Conservation (phyloP, 2,888 invertebrate genomes). For the Ernsta delagoae region DNA sequence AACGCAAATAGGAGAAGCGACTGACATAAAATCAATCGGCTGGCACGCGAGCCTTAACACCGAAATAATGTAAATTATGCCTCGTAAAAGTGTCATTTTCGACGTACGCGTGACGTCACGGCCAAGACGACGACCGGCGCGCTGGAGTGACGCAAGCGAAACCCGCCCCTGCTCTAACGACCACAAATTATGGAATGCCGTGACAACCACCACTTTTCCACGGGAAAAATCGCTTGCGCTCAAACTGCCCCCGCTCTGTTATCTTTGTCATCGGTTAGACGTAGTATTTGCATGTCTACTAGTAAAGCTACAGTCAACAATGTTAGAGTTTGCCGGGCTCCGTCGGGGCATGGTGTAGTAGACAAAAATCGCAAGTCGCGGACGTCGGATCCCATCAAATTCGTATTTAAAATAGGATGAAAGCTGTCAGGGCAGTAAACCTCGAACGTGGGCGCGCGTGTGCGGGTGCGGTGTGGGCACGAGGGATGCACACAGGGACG, state of each 20-base stretch:
- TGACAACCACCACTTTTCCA: slow-evolving; percentile 26
- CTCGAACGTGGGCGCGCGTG: slow-evolving; percentile 60
- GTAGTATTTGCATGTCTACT: slow-evolving; percentile 63
- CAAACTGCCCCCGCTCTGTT: slow-evolving; percentile 67
- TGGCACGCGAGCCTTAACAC: slow-evolving; percentile 81
- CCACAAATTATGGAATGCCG: slow-evolving; percentile 28
- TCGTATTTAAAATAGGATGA: slow-evolving; percentile 80
- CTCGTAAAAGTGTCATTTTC: slow-evolving; percentile 84
- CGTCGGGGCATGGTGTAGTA: background rate
- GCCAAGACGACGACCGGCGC: slow-evolving; percentile 41
- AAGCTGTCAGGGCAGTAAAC: slow-evolving; percentile 82
- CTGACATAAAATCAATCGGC: slow-evolving; percentile 83
- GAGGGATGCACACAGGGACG: slow-evolving; percentile 63
- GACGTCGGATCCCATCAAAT: slow-evolving; percentile 72
- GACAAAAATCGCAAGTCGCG: slow-evolving; percentile 44
- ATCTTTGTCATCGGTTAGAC: slow-evolving; percentile 72
- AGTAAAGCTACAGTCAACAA: too few relatives aligned
- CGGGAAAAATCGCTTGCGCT: slow-evolving; percentile 63
- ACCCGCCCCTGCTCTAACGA: slow-evolving; percentile 46
- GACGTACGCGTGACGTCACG: slow-evolving; percentile 81
- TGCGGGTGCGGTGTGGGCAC: slow-evolving; percentile 56
- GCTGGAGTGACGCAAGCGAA: slow-evolving; percentile 46
- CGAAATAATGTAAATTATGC: slow-evolving; percentile 83
- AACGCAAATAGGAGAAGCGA: slow-evolving; percentile 79
- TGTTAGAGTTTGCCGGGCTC: slow-evolving; percentile 9